These are phyloP conservation scores for Drosophila subpulchrella DNA, from an alignment of 1,140 invertebrate genomes.

Conservation along the genomic window DNA sequence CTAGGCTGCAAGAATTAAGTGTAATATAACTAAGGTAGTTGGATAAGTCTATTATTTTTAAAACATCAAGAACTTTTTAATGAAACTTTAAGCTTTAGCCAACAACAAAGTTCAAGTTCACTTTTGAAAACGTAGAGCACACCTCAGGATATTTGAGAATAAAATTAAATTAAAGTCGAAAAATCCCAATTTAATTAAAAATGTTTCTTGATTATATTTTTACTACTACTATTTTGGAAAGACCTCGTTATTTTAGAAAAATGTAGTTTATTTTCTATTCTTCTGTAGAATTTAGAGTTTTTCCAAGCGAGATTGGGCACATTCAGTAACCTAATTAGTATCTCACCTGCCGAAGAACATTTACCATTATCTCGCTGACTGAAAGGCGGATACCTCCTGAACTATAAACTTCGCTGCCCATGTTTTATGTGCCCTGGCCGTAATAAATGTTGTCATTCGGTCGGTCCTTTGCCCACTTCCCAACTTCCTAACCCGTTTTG, in stretches of 20 bases:
- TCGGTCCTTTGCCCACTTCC: constrained; percentile 10
- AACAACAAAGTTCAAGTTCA: background rate
- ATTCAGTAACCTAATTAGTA: constrained; percentile 27
- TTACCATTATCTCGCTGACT: constrained; percentile 24
- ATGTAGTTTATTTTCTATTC: background rate
- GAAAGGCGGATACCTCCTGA: background rate
- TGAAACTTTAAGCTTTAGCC: background rate
- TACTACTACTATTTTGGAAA: no score
- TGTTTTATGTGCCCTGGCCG: constrained; percentile 42
- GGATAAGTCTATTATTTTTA: background rate
- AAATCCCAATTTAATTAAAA: no score
- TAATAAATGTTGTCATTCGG: constrained; percentile 52
- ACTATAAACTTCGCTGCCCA: constrained; percentile 12
- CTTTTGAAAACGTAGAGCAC: background rate
- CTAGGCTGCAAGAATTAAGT: background rate
- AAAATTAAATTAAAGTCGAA: no score
- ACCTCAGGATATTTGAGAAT: no score
- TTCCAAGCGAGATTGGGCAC: background rate
- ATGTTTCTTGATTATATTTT: no score
- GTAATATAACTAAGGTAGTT: constrained; percentile 7
- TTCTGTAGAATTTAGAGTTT: background rate
- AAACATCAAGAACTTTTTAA: background rate
- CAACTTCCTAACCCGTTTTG: constrained; percentile 32
- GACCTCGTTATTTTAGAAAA: no score
- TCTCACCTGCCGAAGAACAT: background rate